Base-by-base conservation (phyloP, 2,888 invertebrate genomes). In the Tipula lateralis region DNA sequence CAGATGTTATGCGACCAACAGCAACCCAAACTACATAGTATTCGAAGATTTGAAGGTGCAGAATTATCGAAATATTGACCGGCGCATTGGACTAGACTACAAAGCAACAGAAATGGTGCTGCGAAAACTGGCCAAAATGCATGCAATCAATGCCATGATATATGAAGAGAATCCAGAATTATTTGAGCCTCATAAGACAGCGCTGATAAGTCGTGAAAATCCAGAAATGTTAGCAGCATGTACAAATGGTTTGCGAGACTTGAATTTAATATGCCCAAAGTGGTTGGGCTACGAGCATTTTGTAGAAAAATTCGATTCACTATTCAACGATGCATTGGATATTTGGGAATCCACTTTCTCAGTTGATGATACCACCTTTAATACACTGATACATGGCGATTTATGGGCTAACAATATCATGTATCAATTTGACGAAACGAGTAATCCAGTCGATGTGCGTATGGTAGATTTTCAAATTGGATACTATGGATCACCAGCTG, bases 331-430 rank as follows among this genome's bases (percentile, higher is more conserved):
- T 2, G 3, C 16, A 44, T n/a, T 2, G 2, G 44, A 44, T 3
- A 2, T n/a, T n/a, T n/a, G n/a, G n/a, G n/a, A 0, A 44, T 1
- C 3, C n/a, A 2, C 44, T 44, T 2, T 3, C 1, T n/a, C 44
- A 2, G 13, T n/a, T 44, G n/a, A n/a, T n/a, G 44, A 44, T 44
- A 44, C 13, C 5, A 24, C 16, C 6, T 83, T 83, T 16, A 83
- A 83, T 13, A 39, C 39, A 4, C 3, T 83, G 1, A 89, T 89
- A 85, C 90, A 90, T 85, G 90, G 90, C 9, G 90, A 90, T 86
- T 86, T 89, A 7, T 90, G 90, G 89, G 86, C 88, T 2, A 89
- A 89, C 84, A 90, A 90, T 86, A 89, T 90, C 87, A 88, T 90
- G 87, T 90, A 90, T 85, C 87, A 88, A 7, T 89, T 90, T 85